These are phyloP conservation scores for Dendronephthya gigantea DNA, from an alignment of 64 coral and sea anemone genomes.

Conservation along the genomic window DNA sequence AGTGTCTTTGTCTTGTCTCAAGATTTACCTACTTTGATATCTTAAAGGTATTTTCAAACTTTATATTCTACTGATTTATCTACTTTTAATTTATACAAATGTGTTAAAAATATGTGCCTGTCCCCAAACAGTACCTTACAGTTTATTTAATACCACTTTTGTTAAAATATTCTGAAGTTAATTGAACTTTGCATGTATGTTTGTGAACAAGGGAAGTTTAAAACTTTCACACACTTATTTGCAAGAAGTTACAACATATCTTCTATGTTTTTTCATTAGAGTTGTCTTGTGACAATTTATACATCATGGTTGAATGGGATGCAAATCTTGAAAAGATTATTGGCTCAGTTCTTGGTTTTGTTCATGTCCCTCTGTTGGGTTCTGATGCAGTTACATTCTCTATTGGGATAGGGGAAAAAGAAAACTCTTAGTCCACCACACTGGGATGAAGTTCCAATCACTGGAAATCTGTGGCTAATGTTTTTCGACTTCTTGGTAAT, in stretches of 20 bases:
- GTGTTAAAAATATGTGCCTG: too few species aligned
- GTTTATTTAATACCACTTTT: too few species aligned
- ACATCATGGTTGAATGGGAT: slow-evolving; percentile 55
- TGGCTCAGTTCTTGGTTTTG: slow-evolving; percentile 80
- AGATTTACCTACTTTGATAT: slow-evolving; percentile 91
- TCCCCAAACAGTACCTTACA: too few species aligned
- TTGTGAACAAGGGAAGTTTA: too few species aligned
- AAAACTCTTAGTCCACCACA: slow-evolving; percentile 68
- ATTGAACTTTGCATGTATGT: too few species aligned
- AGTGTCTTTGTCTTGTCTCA: slow-evolving; percentile 81
- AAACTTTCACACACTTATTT: too few species aligned
- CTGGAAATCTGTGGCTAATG: slow-evolving; percentile 62
- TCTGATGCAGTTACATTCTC: slow-evolving; percentile 78
- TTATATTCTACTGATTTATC: too few species aligned
- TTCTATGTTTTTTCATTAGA: slow-evolving; percentile 40
- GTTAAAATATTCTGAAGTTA: too few species aligned
- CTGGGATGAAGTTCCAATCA: slow-evolving; percentile 73
- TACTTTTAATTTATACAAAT: too few species aligned
- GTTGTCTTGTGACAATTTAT: slow-evolving; percentile 80
- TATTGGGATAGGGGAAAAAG: slow-evolving; percentile 75
- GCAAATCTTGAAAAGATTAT: slow-evolving; percentile 59
- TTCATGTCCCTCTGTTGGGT: slow-evolving; percentile 76
- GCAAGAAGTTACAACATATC: too few species aligned
- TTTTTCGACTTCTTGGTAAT: slow-evolving; percentile 76
- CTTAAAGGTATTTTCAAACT: slow-evolving; percentile 57